Percentiles rank a stretch among this genome's conserved stretches.
Evolutionary conservation across 2,888 invertebrate genomes (phyloP).

Genomic region (Eretmocerus hayati): DNA sequence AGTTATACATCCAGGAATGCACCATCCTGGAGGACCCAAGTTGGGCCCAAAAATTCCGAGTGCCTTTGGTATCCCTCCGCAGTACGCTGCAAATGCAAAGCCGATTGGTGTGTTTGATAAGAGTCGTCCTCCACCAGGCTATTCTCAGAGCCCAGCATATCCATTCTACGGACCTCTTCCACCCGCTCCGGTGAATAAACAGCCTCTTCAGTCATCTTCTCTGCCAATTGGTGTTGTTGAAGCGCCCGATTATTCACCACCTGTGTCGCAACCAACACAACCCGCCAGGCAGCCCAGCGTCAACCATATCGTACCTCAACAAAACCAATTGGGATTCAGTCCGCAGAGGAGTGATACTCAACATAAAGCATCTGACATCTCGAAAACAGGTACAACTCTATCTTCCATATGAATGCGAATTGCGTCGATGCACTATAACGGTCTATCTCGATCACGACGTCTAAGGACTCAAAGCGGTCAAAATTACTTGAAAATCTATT

Average conservation of each 20-base stretch:
- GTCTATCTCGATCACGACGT: too few relatives aligned
- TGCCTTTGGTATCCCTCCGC: conserved; percentile 25
- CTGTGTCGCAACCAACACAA: too few relatives aligned
- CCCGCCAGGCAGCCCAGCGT: too few relatives aligned
- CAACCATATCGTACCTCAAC: background rate
- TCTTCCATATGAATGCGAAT: too few relatives aligned
- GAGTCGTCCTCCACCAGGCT: conserved; percentile 14
- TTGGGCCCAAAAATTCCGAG: conserved; percentile 10
- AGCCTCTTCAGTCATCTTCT: conserved; percentile 5
- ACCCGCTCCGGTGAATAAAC: conserved; percentile 3
- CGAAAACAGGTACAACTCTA: too few relatives aligned
- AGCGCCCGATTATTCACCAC: conserved; percentile 3
- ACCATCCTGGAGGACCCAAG: conserved; percentile 5
- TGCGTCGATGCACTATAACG: too few relatives aligned
- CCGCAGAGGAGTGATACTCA: conserved; percentile 11
- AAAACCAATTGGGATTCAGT: background rate
- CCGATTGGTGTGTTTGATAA: conserved; percentile 21
- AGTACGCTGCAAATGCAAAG: conserved; percentile 26
- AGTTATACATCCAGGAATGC: conserved; percentile 20
- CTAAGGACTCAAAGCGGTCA: too few relatives aligned
- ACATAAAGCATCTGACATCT: too few relatives aligned
- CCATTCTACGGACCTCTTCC: conserved; percentile 29
- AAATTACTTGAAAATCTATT: too few relatives aligned
- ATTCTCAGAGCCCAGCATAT: conserved; percentile 35
- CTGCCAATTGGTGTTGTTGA: conserved; percentile 14